These are phyloP conservation scores for Centropyge bicolor DNA, from an alignment of 2,797 vertebrate genomes.

Conservation along the genomic window DNA sequence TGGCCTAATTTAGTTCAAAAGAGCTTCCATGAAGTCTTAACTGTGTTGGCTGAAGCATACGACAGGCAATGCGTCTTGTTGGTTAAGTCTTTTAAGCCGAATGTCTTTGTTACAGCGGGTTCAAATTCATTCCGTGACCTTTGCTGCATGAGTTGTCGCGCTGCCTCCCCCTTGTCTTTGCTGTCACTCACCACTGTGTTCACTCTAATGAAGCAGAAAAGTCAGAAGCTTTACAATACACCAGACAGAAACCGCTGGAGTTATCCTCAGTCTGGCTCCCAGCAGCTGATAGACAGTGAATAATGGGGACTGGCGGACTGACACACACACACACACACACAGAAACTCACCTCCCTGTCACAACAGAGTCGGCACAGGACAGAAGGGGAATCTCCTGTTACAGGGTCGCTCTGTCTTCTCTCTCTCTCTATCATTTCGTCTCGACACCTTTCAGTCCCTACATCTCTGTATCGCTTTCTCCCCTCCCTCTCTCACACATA, in stretches of 20 bases:
- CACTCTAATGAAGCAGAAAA: slow-evolving; percentile 77
- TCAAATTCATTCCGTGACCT: slow-evolving; percentile 70
- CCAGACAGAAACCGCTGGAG: slow-evolving; percentile 55
- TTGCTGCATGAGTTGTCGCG: slow-evolving; percentile 68
- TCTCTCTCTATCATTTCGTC: slow-evolving; percentile 15
- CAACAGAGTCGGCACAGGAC: slow-evolving; percentile 50
- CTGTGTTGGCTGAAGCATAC: slow-evolving; percentile 5
- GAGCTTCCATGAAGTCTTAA: slow-evolving; percentile 1
- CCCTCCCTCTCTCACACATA: slow-evolving; percentile 7
- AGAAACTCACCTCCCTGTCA: slow-evolving; percentile 46
- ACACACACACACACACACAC: slow-evolving; percentile 29
- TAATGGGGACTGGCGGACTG: slow-evolving; percentile 50
- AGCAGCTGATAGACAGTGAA: slow-evolving; percentile 68
- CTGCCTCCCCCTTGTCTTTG: slow-evolving; percentile 50
- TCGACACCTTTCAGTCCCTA: not conserved
- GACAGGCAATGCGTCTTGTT: slow-evolving; percentile 42
- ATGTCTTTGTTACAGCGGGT: slow-evolving; percentile 65
- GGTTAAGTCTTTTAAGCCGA: slow-evolving; percentile 59
- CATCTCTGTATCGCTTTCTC: not conserved
- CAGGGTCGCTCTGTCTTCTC: slow-evolving; percentile 44
- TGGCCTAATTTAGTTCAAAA: slow-evolving; percentile 15
- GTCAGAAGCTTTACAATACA: slow-evolving; percentile 63
- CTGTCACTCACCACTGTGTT: slow-evolving; percentile 73
- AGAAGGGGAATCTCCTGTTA: slow-evolving; percentile 58
- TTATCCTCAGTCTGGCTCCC: slow-evolving; percentile 57